Conservation (phyloP, 2,888 invertebrate species). For the Pomacea canaliculata region DNA sequence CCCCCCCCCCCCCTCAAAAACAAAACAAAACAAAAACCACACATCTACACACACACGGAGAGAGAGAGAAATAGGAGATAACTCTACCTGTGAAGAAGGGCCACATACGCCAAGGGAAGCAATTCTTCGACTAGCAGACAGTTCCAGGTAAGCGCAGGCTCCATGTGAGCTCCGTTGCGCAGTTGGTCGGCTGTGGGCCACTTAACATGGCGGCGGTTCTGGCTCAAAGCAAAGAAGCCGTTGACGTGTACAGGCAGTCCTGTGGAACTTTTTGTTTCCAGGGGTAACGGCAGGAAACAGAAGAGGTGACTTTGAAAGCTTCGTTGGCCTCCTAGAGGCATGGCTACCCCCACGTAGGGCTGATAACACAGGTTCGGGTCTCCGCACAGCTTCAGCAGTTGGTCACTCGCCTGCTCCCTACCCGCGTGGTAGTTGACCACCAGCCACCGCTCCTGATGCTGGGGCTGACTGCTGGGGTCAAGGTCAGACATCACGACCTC, state of each 20-base stretch:
- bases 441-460: conserved; percentile 34
- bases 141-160: conserved; percentile 62
- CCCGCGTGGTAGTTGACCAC: conserved; percentile 43
- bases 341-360: conserved; percentile 53
- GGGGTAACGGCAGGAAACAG: conserved; percentile 65
- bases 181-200: conserved; percentile 56
- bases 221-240: conserved; percentile 62
- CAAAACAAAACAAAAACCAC: no score
- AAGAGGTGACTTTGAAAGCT: conserved; percentile 55
- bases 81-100: conserved; percentile 21
- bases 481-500: conserved; percentile 4
- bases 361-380: conserved; percentile 39
- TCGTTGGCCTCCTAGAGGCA: conserved; percentile 33
- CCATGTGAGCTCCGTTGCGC: conserved; percentile 27
- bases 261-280: conserved; percentile 51
- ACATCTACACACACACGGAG: no score
- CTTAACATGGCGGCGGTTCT: conserved; percentile 62
- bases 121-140: conserved; percentile 53
- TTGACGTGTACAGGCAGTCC: conserved; percentile 65
- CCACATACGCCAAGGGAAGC: conserved; percentile 48
- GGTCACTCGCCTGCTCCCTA: conserved; percentile 31
- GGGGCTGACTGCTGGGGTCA: neutral
- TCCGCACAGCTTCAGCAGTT: conserved; percentile 26
- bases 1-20: no score
- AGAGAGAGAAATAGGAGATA: no score